A percentile compares a stretch with the other conserved stretches of the same genome.
These are phyloP conservation scores for Herpailurus yagouaroundi DNA, from an alignment of 2,113 vertebrate genomes.

Conservation along the genomic window DNA sequence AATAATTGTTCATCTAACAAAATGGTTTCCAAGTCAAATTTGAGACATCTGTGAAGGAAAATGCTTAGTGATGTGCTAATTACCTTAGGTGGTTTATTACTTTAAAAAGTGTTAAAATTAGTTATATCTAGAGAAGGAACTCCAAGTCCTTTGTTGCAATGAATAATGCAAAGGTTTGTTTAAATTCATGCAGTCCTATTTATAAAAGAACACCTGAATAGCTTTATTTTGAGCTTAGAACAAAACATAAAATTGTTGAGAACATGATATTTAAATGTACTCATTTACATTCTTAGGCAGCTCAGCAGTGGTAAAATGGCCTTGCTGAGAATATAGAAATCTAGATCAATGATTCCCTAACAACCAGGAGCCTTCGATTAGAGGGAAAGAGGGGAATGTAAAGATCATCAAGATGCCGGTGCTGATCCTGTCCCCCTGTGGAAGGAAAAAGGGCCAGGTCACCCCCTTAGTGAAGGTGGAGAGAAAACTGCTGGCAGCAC, in stretches of 20 bases:
- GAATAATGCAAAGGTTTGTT: conserved; percentile 77
- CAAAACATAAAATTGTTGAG: conserved; percentile 74
- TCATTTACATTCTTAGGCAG: conserved; percentile 66
- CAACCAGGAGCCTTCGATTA: not conserved
- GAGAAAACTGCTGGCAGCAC: too few relatives aligned
- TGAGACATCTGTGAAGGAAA: conserved; percentile 44
- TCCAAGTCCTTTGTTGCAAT: conserved; percentile 59
- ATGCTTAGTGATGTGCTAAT: conserved; percentile 29
- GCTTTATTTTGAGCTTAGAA: conserved; percentile 77
- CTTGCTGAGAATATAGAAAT: not conserved
- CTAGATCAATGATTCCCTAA: not conserved
- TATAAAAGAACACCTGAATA: conserved; percentile 80
- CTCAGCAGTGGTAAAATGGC: conserved; percentile 9
- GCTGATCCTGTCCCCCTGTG: not conserved
- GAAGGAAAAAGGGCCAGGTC: not conserved
- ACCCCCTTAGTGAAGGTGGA: not conserved
- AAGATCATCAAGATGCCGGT: too few relatives aligned
- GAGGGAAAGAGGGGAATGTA: not conserved
- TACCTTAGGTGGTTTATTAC: conserved; percentile 36
- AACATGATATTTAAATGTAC: conserved; percentile 72
- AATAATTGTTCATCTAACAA: conserved; percentile 22
- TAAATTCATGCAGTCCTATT: conserved; percentile 72
- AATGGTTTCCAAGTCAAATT: conserved; percentile 4
- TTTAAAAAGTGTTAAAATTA: conserved; percentile 48
- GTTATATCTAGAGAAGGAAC: conserved; percentile 45